Conservation (phyloP, 2,888 invertebrate genomes). For the Coelogynopora nodosa region DNA sequence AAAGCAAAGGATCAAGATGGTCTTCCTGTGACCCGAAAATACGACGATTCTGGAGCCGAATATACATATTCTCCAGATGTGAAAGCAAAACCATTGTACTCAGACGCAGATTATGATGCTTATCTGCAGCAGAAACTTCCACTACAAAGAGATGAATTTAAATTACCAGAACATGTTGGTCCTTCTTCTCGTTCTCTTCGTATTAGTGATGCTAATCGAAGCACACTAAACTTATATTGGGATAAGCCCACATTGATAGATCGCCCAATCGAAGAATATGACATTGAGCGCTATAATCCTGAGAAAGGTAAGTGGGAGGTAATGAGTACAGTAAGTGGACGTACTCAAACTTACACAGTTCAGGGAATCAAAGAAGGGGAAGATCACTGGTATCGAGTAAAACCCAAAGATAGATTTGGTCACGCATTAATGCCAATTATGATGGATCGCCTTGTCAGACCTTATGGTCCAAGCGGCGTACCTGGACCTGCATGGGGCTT, state of each 20-base stretch:
- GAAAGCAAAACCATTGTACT: not conserved
- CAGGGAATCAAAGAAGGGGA: constrained; percentile 20
- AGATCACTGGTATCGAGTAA: constrained; percentile 30
- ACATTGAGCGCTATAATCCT: constrained; percentile 36
- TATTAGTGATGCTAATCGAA: not conserved
- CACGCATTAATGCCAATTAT: constrained; percentile 37
- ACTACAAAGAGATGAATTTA: not conserved
- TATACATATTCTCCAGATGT: not conserved
- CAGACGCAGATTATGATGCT: constrained; percentile 3
- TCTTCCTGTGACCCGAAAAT: not conserved
- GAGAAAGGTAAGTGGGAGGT: constrained; percentile 30
- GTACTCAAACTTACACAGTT: not conserved
- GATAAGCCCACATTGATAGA: not conserved
- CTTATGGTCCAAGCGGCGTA: not conserved
- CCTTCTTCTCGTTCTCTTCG: not conserved
- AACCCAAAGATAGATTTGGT: constrained; percentile 40
- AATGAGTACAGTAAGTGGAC: not conserved
- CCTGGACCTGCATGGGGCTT: constrained; percentile 37
- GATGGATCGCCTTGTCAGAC: constrained; percentile 40
- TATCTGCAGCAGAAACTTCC: not conserved
- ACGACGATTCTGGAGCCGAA: not conserved
- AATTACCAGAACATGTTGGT: not conserved
- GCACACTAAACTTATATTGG: not conserved
- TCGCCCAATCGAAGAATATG: constrained; percentile 32
- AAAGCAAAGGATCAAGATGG: not conserved